phyloP scores from a whole-genome alignment of 35 echinoderm and acorn worm genomes.

The Apostichopus parvimensis region DNA sequence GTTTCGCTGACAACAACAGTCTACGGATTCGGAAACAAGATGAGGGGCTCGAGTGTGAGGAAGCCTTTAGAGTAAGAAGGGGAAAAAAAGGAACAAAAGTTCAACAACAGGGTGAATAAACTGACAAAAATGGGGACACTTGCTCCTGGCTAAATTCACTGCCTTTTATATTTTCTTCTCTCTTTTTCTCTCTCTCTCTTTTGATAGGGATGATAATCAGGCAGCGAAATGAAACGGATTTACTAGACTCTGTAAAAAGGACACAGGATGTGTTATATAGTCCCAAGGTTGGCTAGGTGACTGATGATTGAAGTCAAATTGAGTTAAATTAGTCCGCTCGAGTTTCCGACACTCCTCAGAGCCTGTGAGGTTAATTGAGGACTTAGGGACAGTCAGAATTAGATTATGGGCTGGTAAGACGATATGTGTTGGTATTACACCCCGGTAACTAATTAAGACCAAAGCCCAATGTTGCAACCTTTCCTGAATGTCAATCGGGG shows the following conservation, averaged over 20 bases:
- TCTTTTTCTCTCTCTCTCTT: neutral
- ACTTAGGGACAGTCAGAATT: conserved; percentile 48
- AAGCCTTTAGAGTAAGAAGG: neutral
- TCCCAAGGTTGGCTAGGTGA: conserved; percentile 56
- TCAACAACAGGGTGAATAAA: conserved; percentile 53
- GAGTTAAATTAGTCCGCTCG: conserved; percentile 48
- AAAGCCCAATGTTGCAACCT: conserved; percentile 12
- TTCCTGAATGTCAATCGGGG: conserved; percentile 32
- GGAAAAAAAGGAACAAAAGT: conserved; percentile 25
- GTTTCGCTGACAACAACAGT: conserved; percentile 50
- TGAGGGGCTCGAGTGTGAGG: conserved; percentile 27
- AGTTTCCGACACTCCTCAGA: conserved; percentile 32
- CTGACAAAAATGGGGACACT: conserved; percentile 54
- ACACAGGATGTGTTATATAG: conserved; percentile 14
- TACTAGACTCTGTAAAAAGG: conserved; percentile 1
- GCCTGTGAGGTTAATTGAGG: conserved; percentile 37
- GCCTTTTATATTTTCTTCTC: neutral
- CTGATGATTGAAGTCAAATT: conserved; percentile 43
- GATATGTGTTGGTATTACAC: conserved; percentile 23
- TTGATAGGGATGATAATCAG: conserved; percentile 23
- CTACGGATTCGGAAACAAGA: conserved; percentile 49
- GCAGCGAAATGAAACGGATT: conserved; percentile 46
- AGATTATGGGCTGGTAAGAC: conserved; percentile 43
- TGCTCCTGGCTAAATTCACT: conserved; percentile 37
- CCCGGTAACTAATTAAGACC: conserved; percentile 50